phyloP scores from a whole-genome alignment of 2,888 invertebrate species.

The Agrochola circellaris region DNA sequence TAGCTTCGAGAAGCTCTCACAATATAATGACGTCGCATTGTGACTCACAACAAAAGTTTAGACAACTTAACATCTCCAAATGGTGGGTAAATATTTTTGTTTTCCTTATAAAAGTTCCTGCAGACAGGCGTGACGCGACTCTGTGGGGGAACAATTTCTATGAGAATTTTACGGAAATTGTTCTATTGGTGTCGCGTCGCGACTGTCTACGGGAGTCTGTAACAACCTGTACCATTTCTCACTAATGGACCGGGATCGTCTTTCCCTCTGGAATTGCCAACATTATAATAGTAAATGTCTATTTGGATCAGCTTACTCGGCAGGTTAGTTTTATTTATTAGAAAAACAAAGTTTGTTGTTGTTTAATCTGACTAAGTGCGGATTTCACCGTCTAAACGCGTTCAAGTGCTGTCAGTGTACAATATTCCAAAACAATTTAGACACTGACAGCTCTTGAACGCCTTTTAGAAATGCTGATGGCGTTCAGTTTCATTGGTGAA shows the following conservation, averaged over 20 bases:
- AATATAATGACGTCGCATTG: neutral
- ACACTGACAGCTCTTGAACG: too few species aligned
- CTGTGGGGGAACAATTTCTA: too few species aligned
- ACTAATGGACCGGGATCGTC: slow-evolving; percentile 37
- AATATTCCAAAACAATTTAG: too few species aligned
- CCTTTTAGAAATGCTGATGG: too few species aligned
- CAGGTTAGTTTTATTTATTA: slow-evolving; percentile 5
- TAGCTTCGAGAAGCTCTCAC: neutral
- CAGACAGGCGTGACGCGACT: too few species aligned
- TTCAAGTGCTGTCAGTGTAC: too few species aligned
- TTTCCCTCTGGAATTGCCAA: slow-evolving; percentile 30
- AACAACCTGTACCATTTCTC: slow-evolving; percentile 10
- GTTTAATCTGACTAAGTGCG: neutral
- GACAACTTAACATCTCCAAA: neutral
- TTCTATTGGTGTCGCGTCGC: too few species aligned
- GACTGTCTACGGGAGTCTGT: too few species aligned
- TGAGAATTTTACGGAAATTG: too few species aligned
- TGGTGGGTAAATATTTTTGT: slow-evolving; percentile 16
- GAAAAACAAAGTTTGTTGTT: slow-evolving; percentile 13
- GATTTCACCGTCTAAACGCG: neutral
- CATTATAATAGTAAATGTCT: slow-evolving; percentile 14
- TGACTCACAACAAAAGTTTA: slow-evolving; percentile 7
- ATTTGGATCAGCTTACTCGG: slow-evolving; percentile 30
- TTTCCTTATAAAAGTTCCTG: neutral
- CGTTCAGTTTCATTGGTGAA: too few species aligned